phyloP scores from a whole-genome alignment of 2,113 vertebrate species.

The Alligator sinensis region DNA sequence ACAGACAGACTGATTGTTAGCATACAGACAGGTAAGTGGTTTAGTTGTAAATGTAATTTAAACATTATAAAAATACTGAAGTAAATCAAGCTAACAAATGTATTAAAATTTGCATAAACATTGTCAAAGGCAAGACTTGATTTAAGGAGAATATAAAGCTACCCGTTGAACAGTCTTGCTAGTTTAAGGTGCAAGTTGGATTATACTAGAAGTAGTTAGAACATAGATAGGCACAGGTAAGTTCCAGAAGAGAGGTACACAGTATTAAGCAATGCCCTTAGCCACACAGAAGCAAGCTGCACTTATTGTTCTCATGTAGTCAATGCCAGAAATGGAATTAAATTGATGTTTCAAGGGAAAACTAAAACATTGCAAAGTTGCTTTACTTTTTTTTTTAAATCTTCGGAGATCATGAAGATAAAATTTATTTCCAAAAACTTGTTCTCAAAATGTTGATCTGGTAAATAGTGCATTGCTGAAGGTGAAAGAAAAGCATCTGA shows the following conservation, averaged over 20 bases:
- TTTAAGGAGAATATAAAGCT: slow-evolving; percentile 1
- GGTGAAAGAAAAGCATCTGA: background rate
- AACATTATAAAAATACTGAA: slow-evolving; percentile 47
- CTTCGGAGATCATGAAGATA: background rate
- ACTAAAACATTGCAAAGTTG: background rate
- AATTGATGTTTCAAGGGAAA: background rate
- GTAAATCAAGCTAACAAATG: background rate
- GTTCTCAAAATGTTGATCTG: background rate
- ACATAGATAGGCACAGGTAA: background rate
- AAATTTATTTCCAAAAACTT: background rate
- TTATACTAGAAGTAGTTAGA: slow-evolving; percentile 9
- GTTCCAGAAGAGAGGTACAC: background rate
- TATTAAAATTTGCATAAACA: slow-evolving; percentile 26
- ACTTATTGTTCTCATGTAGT: background rate
- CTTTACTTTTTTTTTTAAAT: background rate
- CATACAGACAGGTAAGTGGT: background rate
- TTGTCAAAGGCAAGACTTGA: slow-evolving; percentile 19
- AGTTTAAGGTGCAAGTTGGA: slow-evolving; percentile 5
- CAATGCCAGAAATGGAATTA: background rate
- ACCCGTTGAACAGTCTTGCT: background rate
- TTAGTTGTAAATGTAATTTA: background rate
- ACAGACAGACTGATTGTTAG: background rate
- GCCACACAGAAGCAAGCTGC: slow-evolving; percentile 14
- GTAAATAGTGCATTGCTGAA: slow-evolving; percentile 28
- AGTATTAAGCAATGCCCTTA: slow-evolving; percentile 37